These are phyloP conservation scores for Callaeas wilsoni DNA, from an alignment of 2,113 vertebrate species.

Conservation along the genomic window DNA sequence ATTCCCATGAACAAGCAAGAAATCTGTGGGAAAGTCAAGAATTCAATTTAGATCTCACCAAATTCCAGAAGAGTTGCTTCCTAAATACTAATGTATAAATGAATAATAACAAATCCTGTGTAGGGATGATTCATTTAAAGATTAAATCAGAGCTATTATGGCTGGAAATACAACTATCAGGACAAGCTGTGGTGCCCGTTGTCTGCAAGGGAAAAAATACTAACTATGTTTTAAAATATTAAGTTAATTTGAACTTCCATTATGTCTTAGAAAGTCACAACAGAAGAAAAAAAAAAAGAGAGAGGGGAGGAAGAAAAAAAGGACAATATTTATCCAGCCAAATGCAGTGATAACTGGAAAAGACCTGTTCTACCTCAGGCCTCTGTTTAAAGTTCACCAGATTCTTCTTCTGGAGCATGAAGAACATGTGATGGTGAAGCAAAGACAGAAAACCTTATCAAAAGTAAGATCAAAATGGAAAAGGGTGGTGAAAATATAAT, in stretches of 20 bases:
- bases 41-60: not conserved
- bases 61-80: not conserved
- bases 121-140: not conserved
- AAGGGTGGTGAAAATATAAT: not conserved
- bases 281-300: not conserved
- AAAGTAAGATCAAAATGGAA: not conserved
- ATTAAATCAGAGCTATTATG: not conserved
- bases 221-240: not conserved
- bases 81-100: not conserved
- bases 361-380: not conserved
- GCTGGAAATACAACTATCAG: not conserved
- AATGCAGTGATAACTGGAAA: not conserved
- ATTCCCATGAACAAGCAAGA: not conserved
- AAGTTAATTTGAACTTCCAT: not conserved
- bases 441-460: not conserved
- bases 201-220: not conserved
- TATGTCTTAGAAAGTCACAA: not conserved
- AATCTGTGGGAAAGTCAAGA: not conserved
- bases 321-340: not conserved
- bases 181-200: not conserved
- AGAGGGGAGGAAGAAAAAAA: not conserved
- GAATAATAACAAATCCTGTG: not conserved
- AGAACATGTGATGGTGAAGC: not conserved
- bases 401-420: not conserved
- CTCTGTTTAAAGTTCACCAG: not conserved